phyloP scores from a whole-genome alignment of 30 jellyfish, hydroid and myxozoan species.

The Haliclystus octoradiatus region DNA sequence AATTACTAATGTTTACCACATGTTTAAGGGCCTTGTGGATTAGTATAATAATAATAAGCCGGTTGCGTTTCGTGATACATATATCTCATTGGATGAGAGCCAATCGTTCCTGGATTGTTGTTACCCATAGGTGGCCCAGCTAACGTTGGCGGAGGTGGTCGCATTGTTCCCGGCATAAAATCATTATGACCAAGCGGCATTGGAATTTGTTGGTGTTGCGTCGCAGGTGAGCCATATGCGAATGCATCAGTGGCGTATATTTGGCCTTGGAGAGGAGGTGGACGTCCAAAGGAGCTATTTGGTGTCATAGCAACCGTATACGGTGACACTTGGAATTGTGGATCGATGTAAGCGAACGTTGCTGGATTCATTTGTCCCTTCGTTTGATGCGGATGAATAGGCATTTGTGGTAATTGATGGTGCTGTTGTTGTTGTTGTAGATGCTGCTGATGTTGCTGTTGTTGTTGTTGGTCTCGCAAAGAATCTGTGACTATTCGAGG shows the following conservation, averaged over 20 bases:
- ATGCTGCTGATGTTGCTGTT: conserved; percentile 28
- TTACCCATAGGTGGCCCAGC: not conserved
- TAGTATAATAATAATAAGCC: not conserved
- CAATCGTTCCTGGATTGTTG: not conserved
- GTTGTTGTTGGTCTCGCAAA: conserved; percentile 7
- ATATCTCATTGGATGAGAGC: not conserved
- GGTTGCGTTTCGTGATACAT: not conserved
- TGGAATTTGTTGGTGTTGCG: not conserved
- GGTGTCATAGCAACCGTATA: conserved; percentile 1
- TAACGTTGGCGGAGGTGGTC: not conserved
- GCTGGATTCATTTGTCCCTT: not conserved
- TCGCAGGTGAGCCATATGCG: not conserved
- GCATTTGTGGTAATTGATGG: conserved; percentile 6
- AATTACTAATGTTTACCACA: too few species aligned
- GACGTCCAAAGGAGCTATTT: not conserved
- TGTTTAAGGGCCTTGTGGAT: not conserved
- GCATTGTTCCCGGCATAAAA: not conserved
- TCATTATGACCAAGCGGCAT: not conserved
- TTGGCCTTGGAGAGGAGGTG: not conserved
- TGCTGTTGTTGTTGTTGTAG: conserved; percentile 30
- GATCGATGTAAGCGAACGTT: not conserved
- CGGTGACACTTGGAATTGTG: not conserved
- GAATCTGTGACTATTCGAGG: too few species aligned
- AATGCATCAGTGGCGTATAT: not conserved
- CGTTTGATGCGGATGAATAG: too few species aligned